These are phyloP conservation scores for Oreochromis aureus DNA, from an alignment of 2,113 vertebrate genomes.

Conservation along the genomic window DNA sequence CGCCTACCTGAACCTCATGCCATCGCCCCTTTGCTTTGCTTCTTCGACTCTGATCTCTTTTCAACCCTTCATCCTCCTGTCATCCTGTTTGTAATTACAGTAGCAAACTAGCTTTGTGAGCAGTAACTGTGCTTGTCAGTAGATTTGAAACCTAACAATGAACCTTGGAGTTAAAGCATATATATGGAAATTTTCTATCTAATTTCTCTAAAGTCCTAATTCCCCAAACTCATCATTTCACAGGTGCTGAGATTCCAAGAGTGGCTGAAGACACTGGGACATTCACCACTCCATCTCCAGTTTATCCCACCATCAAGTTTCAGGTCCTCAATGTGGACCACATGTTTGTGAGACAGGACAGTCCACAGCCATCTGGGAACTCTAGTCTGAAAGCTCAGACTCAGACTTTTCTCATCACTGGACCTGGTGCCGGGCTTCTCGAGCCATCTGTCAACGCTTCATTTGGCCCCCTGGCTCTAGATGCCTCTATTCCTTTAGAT, in stretches of 20 bases:
- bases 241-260: constrained; percentile 72
- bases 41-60: not conserved
- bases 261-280: constrained; percentile 69
- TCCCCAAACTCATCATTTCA: not conserved
- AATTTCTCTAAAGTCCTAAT: not conserved
- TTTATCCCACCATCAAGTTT: constrained; percentile 79
- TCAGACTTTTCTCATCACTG: constrained; percentile 81
- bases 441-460: constrained; percentile 77
- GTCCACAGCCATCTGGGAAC: constrained; percentile 76
- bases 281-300: constrained; percentile 69
- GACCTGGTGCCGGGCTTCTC: constrained; percentile 51
- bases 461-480: constrained; percentile 78
- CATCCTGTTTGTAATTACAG: not conserved
- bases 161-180: not conserved
- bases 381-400: constrained; percentile 78
- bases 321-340: constrained; percentile 77
- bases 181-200: not conserved
- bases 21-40: not conserved
- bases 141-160: not conserved
- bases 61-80: not conserved
- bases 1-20: not conserved
- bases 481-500: constrained; percentile 76
- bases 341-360: constrained; percentile 82
- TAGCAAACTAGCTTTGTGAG: not conserved
- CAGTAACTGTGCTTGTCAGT: not conserved